Evolutionary conservation across 2,888 invertebrate species (phyloP).

Genomic region (Anthophora plumipes): DNA sequence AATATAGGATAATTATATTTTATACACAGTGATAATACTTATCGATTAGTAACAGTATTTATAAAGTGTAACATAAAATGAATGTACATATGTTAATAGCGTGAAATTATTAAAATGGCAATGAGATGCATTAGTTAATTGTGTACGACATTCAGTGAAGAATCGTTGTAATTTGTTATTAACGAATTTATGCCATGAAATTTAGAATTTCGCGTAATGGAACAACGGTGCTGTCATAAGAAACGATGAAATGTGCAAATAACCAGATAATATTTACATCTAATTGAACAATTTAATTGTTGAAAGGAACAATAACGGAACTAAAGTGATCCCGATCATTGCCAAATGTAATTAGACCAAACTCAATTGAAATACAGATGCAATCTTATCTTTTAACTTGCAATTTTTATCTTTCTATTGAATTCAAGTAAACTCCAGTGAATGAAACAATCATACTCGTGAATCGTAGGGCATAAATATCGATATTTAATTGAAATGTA

Average conservation of each 20-base stretch:
- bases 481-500: constrained; percentile 1
- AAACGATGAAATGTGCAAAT: constrained; percentile 2
- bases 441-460: constrained; percentile 2
- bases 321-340: neutral
- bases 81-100: constrained; percentile 30
- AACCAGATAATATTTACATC: neutral
- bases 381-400: constrained; percentile 1
- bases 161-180: constrained; percentile 2
- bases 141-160: constrained; percentile 4
- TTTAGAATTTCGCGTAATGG: constrained; percentile 1
- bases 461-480: neutral
- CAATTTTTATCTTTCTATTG: constrained; percentile 4
- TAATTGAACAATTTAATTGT: neutral
- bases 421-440: neutral
- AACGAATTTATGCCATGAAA: neutral
- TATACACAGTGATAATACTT: constrained; percentile 27
- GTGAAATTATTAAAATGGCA: constrained; percentile 23
- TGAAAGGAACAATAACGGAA: neutral
- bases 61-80: constrained; percentile 15
- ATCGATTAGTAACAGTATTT: constrained; percentile 14
- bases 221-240: neutral
- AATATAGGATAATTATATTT: constrained; percentile 4
- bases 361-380: neutral
- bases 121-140: constrained; percentile 3
- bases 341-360: neutral